Percentiles rank a stretch among this genome's conserved stretches.
Evolutionary conservation across 2,113 vertebrate species (phyloP).

Genomic region (Sturnira hondurensis): DNA sequence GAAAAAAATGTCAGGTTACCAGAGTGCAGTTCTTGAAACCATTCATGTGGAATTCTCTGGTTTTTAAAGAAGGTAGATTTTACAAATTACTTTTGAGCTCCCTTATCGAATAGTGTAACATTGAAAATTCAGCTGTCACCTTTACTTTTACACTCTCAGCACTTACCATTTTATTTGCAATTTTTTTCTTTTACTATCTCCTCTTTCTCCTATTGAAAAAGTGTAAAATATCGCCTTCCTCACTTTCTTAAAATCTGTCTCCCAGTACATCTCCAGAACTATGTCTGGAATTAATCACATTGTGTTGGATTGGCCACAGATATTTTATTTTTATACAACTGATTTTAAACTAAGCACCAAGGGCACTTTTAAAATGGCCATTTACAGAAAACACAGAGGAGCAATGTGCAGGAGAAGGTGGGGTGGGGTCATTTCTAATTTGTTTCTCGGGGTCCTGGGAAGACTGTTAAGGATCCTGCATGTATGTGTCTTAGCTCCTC

Average conservation of each 20-base stretch:
- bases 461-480: fast-evolving
- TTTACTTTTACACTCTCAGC: not conserved
- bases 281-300: not conserved
- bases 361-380: not conserved
- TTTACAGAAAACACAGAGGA: not conserved
- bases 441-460: not conserved
- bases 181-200: not conserved
- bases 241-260: not conserved
- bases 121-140: not conserved
- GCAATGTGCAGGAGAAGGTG: not conserved
- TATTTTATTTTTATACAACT: not conserved
- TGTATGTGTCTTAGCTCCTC: not conserved
- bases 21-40: not conserved
- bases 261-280: not conserved
- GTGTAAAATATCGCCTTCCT: not conserved
- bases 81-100: not conserved
- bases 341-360: not conserved
- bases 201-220: not conserved
- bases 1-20: not conserved
- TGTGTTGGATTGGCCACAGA: not conserved
- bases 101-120: not conserved
- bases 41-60: not conserved
- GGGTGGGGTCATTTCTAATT: not conserved
- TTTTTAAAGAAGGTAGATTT: not conserved
- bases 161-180: not conserved